Percentiles rank a stretch among this genome's conserved stretches.
These are phyloP conservation scores for Ernsta delagoae DNA, from an alignment of 2,888 invertebrate genomes.

Conservation along the genomic window DNA sequence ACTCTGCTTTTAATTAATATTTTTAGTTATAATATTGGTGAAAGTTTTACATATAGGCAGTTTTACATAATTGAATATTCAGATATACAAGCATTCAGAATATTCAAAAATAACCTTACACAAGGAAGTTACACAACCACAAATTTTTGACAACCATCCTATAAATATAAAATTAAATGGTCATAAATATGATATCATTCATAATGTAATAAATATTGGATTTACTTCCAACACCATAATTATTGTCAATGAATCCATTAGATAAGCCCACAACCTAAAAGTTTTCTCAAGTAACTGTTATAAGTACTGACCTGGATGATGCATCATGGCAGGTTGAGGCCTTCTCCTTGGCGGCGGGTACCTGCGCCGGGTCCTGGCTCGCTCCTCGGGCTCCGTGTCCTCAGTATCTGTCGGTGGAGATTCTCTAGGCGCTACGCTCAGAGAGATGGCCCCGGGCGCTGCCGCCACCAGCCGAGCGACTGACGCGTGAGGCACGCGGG, in stretches of 20 bases:
- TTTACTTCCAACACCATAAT: no score
- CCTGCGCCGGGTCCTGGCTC: constrained; percentile 68
- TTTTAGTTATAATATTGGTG: no score
- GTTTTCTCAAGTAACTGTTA: not conserved
- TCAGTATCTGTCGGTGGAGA: constrained; percentile 77
- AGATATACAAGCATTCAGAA: no score
- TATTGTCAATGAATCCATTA: not conserved
- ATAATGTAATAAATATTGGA: no score
- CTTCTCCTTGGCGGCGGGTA: constrained; percentile 75
- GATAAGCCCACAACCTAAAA: not conserved
- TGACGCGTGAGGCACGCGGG: constrained; percentile 96
- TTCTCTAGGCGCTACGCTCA: constrained; percentile 90
- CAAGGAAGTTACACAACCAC: no score
- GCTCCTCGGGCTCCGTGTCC: constrained; percentile 77
- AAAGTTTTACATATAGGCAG: no score
- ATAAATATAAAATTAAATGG: no score
- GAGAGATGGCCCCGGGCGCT: constrained; percentile 91
- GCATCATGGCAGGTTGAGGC: constrained; percentile 64
- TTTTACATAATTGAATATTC: no score
- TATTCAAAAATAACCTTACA: no score
- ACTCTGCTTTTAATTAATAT: no score
- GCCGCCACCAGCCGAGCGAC: constrained; percentile 96
- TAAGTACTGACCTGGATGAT: constrained; percentile 65
- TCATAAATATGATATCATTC: no score
- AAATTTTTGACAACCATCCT: no score